These are phyloP conservation scores for Saguinus midas DNA, from an alignment of 2,113 vertebrate species.

Conservation along the genomic window DNA sequence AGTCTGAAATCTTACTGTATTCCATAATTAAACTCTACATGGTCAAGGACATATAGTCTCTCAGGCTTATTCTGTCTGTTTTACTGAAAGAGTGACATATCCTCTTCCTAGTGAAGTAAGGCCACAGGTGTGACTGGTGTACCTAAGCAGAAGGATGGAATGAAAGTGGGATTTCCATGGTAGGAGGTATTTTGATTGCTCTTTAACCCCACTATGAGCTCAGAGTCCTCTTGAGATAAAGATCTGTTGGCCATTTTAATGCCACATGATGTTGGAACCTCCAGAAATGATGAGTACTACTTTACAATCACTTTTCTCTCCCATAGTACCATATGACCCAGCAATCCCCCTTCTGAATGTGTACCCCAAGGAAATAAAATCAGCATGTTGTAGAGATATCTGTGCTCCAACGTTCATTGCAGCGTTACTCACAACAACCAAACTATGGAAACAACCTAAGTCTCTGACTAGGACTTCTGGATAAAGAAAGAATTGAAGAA, in stretches of 20 bases:
- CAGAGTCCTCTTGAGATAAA: neutral
- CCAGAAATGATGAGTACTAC: neutral
- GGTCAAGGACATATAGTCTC: accelerated
- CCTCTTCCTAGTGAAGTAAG: neutral
- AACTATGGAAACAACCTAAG: too few species aligned
- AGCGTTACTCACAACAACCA: too few species aligned
- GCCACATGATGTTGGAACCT: neutral
- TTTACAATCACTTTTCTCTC: neutral
- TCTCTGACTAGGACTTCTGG: too few species aligned
- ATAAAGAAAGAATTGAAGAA: neutral
- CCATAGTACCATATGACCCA: too few species aligned
- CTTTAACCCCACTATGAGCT: neutral
- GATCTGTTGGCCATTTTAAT: neutral
- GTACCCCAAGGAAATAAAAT: too few species aligned
- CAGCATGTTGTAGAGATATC: too few species aligned
- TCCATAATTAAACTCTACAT: neutral
- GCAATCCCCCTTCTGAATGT: too few species aligned
- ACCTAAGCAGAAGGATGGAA: neutral
- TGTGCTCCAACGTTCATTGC: too few species aligned
- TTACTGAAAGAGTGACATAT: neutral
- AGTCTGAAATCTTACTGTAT: neutral
- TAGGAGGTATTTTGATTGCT: neutral
- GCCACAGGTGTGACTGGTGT: neutral
- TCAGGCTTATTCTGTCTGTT: neutral
- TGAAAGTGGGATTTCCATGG: neutral